Base-by-base conservation (phyloP, 2,797 vertebrate species). In the Melopsittacus undulatus region DNA sequence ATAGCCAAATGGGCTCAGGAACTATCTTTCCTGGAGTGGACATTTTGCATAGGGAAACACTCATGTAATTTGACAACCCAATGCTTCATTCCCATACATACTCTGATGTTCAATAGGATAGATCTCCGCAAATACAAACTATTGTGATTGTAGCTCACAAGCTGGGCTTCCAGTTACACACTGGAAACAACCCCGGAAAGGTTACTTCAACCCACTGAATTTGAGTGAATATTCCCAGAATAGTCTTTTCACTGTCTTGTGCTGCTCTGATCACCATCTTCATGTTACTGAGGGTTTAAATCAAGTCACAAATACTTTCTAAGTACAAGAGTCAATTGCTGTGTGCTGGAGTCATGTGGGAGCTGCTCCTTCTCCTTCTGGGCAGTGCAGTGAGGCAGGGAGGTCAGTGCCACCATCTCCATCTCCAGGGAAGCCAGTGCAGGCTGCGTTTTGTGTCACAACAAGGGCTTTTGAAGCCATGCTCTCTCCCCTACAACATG, bases 271-370 rank as follows among this genome's bases (percentile, higher is more conserved):
- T 88, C 13, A 36, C 13, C 3, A 13, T 78, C 79, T 97, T 96
- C 30, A 69, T 75, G 70, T 95, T 96, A 87, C 64, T 95, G 87
- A 91, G 51, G 83, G 82, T 95, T 89, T 92, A 95, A 89, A 84
- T 78, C 1, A 3, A 75, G 19, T 79, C 75, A 38, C 90, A 88
- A 92, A 95, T 93, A 83, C 72, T 96, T 95, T 94, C 69, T 76
- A 96, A 93, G 84, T 89, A 69, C 9, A 73, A 88, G 79, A 96
- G 45, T 87, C 69, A 63, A 45, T 64, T 91, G 70, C 75, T 2
- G 0, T 38, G 7, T 38, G 21, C 46, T 49, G 22, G 23, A 63
- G 24, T 77, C 6, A 29, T 18, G 19, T 4, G 5, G 13, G 29
- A 73, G 12, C 45, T 68, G 40, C 11, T 91, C 18, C 15, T 83